These are phyloP conservation scores for Mobula hypostoma DNA, from an alignment of 2,113 vertebrate species.

Conservation along the genomic window DNA sequence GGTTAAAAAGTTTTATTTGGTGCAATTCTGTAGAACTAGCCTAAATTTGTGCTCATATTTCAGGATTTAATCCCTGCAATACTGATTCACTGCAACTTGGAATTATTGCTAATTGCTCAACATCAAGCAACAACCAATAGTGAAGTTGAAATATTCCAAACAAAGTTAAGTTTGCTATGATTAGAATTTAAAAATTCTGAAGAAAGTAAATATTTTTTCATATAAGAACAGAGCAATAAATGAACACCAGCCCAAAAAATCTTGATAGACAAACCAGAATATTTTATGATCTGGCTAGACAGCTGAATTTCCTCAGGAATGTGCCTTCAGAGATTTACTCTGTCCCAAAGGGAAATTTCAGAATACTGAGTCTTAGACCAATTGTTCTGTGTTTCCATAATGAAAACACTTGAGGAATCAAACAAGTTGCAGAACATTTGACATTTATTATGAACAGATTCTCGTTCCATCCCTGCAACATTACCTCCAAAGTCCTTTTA, in stretches of 20 bases:
- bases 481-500: neutral
- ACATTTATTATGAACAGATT: neutral
- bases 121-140: neutral
- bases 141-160: neutral
- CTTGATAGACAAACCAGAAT: neutral
- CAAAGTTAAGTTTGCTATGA: neutral
- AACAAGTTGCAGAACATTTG: neutral
- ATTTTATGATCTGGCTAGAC: neutral
- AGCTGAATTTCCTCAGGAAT: neutral
- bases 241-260: neutral
- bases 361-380: neutral
- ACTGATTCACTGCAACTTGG: slow-evolving; percentile 76
- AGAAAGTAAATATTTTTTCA: neutral
- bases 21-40: neutral
- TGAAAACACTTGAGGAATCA: neutral
- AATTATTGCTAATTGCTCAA: slow-evolving; percentile 65
- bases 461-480: neutral
- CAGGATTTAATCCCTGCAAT: neutral
- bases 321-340: neutral
- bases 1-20: no score
- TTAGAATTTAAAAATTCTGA: neutral
- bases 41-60: neutral
- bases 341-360: neutral
- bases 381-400: neutral
- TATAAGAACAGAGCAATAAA: neutral